These are phyloP conservation scores for Iphiclides podalirius DNA, from an alignment of 2,888 invertebrate genomes.

Conservation along the genomic window DNA sequence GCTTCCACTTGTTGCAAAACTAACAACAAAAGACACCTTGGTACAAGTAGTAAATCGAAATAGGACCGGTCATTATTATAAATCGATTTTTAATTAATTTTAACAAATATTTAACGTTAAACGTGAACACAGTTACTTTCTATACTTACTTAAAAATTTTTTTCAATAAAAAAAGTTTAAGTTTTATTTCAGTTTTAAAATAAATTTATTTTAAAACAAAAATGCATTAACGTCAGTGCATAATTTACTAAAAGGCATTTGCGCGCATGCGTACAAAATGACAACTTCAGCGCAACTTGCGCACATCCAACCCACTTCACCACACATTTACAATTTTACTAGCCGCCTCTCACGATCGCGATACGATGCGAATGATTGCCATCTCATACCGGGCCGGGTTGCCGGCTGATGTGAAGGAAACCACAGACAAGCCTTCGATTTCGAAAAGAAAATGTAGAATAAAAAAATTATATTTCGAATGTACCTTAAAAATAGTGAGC, in stretches of 20 bases:
- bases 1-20: conserved; percentile 68
- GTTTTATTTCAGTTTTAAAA: conserved; percentile 44
- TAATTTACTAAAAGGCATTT: conserved; percentile 48
- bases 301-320: conserved; percentile 38
- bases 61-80: conserved; percentile 47
- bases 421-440: too few species aligned
- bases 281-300: conserved; percentile 48
- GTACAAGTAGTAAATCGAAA: conserved; percentile 57
- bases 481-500: too few species aligned
- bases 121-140: conserved; percentile 33
- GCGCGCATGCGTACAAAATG: conserved; percentile 48
- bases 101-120: conserved; percentile 27
- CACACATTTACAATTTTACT: not conserved
- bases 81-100: conserved; percentile 61
- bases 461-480: too few species aligned
- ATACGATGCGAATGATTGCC: conserved; percentile 29
- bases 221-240: conserved; percentile 56
- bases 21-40: conserved; percentile 46
- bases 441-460: too few species aligned
- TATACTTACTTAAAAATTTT: conserved; percentile 50
- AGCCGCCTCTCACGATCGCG: conserved; percentile 5
- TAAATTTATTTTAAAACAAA: conserved; percentile 38
- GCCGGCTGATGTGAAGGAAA: not conserved
- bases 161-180: conserved; percentile 46
- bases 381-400: conserved; percentile 27